Conservation (phyloP, 2,797 vertebrate species). For the Lepidocolaptes lacrymiger region DNA sequence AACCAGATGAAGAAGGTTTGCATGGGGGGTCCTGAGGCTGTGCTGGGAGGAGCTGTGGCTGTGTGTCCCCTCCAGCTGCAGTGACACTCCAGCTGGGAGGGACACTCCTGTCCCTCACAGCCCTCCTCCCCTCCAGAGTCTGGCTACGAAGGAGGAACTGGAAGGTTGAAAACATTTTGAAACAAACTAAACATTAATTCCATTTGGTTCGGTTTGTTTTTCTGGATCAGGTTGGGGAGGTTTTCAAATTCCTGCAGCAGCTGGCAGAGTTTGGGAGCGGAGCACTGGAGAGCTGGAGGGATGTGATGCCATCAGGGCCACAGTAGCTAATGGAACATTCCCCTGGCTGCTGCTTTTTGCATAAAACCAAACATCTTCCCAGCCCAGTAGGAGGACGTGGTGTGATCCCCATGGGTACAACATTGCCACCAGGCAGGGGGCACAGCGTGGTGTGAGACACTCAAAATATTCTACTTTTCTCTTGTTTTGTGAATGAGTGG, state of each 20-base stretch:
- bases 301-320: neutral
- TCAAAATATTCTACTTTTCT: neutral
- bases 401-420: slow-evolving; percentile 45
- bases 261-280: neutral
- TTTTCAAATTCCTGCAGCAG: neutral
- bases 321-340: neutral
- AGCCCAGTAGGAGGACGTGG: neutral
- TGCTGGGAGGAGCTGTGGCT: neutral
- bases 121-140: neutral
- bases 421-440: slow-evolving; percentile 7
- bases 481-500: neutral
- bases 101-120: neutral
- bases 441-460: rapidly evolving
- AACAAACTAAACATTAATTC: neutral
- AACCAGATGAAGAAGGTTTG: neutral
- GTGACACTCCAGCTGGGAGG: neutral
- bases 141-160: neutral
- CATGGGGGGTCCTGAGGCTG: neutral
- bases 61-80: neutral
- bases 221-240: neutral
- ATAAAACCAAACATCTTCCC: slow-evolving; percentile 27
- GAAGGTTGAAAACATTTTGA: neutral
- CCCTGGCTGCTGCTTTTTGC: slow-evolving; percentile 25
- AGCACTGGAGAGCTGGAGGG: neutral
- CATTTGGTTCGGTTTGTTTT: neutral